A percentile compares a stretch with the other conserved stretches of the same genome.
These are phyloP conservation scores for Plumapathes pennacea DNA, from an alignment of 92 coral and sea anemone genomes.

Conservation along the genomic window DNA sequence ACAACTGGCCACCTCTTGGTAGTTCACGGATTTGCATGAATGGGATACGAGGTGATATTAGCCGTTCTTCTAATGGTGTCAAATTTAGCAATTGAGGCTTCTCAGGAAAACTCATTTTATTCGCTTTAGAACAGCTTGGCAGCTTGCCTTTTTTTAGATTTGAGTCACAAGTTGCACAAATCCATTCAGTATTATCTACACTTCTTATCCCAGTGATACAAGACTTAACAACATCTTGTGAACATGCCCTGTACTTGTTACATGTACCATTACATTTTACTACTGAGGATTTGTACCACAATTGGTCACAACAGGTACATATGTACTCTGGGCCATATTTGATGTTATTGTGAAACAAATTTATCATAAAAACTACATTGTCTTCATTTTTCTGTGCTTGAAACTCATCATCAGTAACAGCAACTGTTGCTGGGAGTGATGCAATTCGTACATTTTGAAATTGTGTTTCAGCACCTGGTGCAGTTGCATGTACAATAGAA, in stretches of 20 bases:
- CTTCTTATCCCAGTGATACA: conserved; percentile 43
- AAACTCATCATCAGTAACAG: conserved; percentile 4
- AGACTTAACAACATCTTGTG: conserved; percentile 14
- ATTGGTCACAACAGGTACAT: conserved; percentile 74
- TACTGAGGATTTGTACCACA: conserved; percentile 57
- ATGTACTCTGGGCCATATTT: conserved; percentile 57
- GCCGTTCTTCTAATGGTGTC: conserved; percentile 57
- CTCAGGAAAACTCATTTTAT: conserved; percentile 40
- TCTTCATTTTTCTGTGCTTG: neutral
- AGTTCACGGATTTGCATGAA: conserved; percentile 68
- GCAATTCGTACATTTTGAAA: no score
- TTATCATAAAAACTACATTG: conserved; percentile 33
- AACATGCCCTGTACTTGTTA: conserved; percentile 15
- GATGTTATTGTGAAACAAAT: conserved; percentile 57
- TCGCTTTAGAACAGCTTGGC: conserved; percentile 54
- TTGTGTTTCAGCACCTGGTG: no score
- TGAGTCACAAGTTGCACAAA: conserved; percentile 41
- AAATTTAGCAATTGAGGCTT: conserved; percentile 38
- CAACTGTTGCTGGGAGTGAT: no score
- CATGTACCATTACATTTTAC: conserved; percentile 28
- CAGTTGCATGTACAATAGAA: neutral
- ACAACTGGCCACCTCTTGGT: conserved; percentile 63
- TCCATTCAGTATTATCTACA: conserved; percentile 56
- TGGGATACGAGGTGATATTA: conserved; percentile 53
- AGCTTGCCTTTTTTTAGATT: conserved; percentile 22